Conservation (phyloP, 2,888 invertebrate species). For the Stenoptilia bipunctidactyla region DNA sequence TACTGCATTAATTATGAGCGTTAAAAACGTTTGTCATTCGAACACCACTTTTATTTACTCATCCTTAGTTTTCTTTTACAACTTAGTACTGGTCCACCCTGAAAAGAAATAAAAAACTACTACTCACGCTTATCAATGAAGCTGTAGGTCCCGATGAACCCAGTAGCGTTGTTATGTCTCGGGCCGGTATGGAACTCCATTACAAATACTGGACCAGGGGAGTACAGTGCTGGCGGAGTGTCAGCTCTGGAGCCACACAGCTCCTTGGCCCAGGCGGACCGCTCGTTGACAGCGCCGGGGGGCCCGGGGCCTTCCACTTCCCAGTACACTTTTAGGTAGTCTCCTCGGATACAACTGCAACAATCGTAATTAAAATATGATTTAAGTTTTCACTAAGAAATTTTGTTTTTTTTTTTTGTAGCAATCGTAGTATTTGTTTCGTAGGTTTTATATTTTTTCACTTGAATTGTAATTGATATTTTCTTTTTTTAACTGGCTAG, state of each 20-base stretch:
- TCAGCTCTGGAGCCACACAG: slow-evolving; percentile 79
- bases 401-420: no score
- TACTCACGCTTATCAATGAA: slow-evolving; percentile 83
- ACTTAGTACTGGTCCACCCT: no score
- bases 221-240: slow-evolving; percentile 80
- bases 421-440: no score
- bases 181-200: slow-evolving; percentile 79
- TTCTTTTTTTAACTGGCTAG: no score
- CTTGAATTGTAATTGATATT: no score
- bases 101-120: slow-evolving; percentile 3
- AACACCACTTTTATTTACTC: no score
- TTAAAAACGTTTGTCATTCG: no score
- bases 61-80: no score
- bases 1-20: no score
- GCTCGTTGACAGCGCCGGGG: slow-evolving; percentile 78
- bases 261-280: slow-evolving; percentile 80
- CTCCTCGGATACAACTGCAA: slow-evolving; percentile 81
- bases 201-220: slow-evolving; percentile 79
- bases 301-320: slow-evolving; percentile 81
- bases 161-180: slow-evolving; percentile 69
- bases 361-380: no score
- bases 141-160: slow-evolving; percentile 81
- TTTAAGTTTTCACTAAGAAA: no score
- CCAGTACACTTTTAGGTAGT: slow-evolving; percentile 84
- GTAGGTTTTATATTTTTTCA: no score